These are phyloP conservation scores for Drosophila picticornis DNA, from an alignment of 2,888 invertebrate genomes.

Conservation along the genomic window DNA sequence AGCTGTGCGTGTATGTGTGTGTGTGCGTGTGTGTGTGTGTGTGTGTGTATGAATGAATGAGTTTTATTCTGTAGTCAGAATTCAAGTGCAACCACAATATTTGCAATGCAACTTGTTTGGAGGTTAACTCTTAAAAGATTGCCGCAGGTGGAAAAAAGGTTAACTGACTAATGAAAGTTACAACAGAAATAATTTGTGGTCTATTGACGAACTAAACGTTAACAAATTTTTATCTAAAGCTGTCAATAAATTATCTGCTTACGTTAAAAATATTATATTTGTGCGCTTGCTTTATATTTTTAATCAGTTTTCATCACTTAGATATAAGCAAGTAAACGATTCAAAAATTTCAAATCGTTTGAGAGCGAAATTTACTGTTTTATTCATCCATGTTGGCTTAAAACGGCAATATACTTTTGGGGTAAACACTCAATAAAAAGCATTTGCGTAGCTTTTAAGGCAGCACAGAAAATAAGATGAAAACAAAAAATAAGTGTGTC, in stretches of 20 bases:
- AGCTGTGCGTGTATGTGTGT: not conserved
- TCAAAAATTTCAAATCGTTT: not conserved
- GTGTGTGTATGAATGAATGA: slow-evolving; percentile 13
- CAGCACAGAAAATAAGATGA: not conserved
- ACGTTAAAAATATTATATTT: not conserved
- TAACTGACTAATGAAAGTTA: not conserved
- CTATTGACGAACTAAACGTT: not conserved
- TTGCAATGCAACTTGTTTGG: slow-evolving; percentile 32
- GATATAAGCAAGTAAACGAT: not conserved
- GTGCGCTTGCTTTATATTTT: not conserved
- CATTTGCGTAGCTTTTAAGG: slow-evolving; percentile 32
- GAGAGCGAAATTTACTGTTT: not conserved
- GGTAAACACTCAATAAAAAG: slow-evolving; percentile 18
- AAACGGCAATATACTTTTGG: not conserved
- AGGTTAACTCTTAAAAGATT: slow-evolving; percentile 34
- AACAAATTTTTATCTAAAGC: not conserved
- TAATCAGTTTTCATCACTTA: not conserved
- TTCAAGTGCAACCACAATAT: slow-evolving; percentile 61
- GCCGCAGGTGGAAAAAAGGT: slow-evolving; percentile 18
- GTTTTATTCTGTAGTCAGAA: slow-evolving; percentile 42
- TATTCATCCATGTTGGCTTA: not conserved
- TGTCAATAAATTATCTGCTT: not conserved
- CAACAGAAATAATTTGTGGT: not conserved
- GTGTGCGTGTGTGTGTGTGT: slow-evolving; percentile 10
- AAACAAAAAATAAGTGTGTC: slow-evolving; percentile 16